phyloP scores from a whole-genome alignment of 2,888 invertebrate species.

The Eumacrocentrus americanus region DNA sequence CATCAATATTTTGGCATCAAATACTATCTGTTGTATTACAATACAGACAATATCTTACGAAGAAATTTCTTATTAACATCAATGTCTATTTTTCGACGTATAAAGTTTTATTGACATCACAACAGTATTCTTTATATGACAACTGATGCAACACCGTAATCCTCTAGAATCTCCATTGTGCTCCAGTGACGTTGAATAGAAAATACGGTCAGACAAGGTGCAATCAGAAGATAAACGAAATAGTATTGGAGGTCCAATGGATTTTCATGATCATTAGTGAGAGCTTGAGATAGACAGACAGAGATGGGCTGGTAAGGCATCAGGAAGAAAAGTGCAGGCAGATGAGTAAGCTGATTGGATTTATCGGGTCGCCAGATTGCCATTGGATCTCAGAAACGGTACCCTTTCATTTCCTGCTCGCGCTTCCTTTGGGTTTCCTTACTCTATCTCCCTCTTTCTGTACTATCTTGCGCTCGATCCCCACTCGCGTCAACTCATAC shows the following conservation, averaged over 20 bases:
- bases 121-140: too few species aligned
- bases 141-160: too few species aligned
- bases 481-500: background rate
- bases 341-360: constrained; percentile 56
- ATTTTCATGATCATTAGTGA: constrained; percentile 27
- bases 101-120: too few species aligned
- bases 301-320: constrained; percentile 22
- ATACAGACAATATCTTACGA: too few species aligned
- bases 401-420: constrained; percentile 24
- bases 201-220: constrained; percentile 9
- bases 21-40: too few species aligned
- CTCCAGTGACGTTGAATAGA: background rate
- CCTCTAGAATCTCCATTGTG: too few species aligned
- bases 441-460: background rate
- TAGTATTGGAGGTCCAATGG: constrained; percentile 18
- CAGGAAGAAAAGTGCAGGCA: constrained; percentile 48
- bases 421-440: constrained; percentile 11
- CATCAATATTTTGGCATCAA: too few species aligned
- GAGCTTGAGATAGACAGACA: constrained; percentile 1
- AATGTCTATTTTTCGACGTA: too few species aligned
- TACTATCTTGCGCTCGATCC: constrained; percentile 1
- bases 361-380: constrained; percentile 40
- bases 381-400: constrained; percentile 15
- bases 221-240: constrained; percentile 27
- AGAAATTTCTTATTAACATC: too few species aligned